A percentile compares a stretch with the other conserved stretches of the same genome.
phyloP scores from a whole-genome alignment of 2,888 invertebrate species.

The Melitaea athalia region DNA sequence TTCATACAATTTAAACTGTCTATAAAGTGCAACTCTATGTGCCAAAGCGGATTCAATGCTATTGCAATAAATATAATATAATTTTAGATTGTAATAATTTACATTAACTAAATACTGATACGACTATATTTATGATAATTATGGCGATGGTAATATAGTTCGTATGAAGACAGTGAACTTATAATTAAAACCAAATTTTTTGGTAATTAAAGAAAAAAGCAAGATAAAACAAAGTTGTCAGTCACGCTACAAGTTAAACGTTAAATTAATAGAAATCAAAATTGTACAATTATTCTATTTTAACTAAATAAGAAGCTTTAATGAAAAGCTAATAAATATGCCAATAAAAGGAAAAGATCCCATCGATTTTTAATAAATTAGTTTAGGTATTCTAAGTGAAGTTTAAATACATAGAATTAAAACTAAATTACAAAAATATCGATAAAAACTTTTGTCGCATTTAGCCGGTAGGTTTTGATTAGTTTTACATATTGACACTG shows the following conservation, averaged over 20 bases:
- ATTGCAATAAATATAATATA: constrained; percentile 59
- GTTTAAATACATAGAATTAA: constrained; percentile 5
- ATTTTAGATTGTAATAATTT: constrained; percentile 39
- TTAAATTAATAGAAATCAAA: too few species aligned
- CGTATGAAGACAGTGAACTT: background rate
- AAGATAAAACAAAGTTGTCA: too few species aligned
- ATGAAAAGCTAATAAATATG: constrained; percentile 14
- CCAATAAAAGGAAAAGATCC: constrained; percentile 35
- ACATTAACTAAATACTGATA: constrained; percentile 30
- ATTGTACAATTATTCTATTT: background rate
- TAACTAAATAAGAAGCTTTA: background rate
- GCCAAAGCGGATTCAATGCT: constrained; percentile 67
- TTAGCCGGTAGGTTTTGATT: constrained; percentile 6
- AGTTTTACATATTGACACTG: constrained; percentile 7
- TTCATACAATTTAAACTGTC: background rate
- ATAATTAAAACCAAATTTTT: too few species aligned
- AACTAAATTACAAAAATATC: background rate
- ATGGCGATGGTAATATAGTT: too few species aligned
- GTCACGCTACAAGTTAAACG: too few species aligned
- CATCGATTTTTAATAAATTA: constrained; percentile 42
- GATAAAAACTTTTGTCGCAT: background rate
- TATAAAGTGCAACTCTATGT: constrained; percentile 53
- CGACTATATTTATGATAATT: constrained; percentile 10
- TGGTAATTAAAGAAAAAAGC: too few species aligned
- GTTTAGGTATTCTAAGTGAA: constrained; percentile 25